A percentile compares a stretch with the other conserved stretches of the same genome.
phyloP scores from a whole-genome alignment of 1,140 invertebrate genomes.

The Drosophila micromelanica region DNA sequence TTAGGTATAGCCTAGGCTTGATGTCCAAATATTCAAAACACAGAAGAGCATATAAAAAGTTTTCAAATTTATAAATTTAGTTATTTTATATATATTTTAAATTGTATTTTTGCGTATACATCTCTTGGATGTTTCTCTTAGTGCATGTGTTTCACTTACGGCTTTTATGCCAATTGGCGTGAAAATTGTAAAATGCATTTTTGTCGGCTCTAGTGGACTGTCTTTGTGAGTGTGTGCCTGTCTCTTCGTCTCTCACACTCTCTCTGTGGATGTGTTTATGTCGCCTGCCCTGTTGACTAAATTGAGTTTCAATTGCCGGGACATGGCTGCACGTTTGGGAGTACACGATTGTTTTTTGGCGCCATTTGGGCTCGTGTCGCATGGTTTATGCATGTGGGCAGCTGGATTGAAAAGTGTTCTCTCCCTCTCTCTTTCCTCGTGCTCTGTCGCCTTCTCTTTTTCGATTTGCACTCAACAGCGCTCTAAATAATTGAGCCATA shows the following conservation, averaged over 20 bases:
- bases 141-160: constrained; percentile 74
- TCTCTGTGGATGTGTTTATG: background rate
- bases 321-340: constrained; percentile 76
- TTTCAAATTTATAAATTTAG: too few relatives aligned
- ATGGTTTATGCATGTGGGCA: constrained; percentile 66
- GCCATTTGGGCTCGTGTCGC: constrained; percentile 42
- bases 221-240: background rate
- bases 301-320: constrained; percentile 80
- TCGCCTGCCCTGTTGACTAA: constrained; percentile 67
- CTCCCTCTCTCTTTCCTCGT: background rate
- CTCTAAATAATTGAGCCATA: constrained; percentile 70
- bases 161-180: constrained; percentile 81
- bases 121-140: too few relatives aligned
- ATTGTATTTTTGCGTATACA: too few relatives aligned
- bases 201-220: constrained; percentile 12
- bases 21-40: too few relatives aligned
- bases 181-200: constrained; percentile 82
- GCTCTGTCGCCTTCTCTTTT: too few relatives aligned
- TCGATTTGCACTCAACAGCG: constrained; percentile 21
- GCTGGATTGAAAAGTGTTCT: background rate
- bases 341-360: constrained; percentile 72
- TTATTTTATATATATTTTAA: too few relatives aligned
- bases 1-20: too few relatives aligned
- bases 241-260: background rate
- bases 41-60: too few relatives aligned